Base-by-base conservation (phyloP, 2,888 invertebrate genomes). In the Ornithoptera priamus region DNA sequence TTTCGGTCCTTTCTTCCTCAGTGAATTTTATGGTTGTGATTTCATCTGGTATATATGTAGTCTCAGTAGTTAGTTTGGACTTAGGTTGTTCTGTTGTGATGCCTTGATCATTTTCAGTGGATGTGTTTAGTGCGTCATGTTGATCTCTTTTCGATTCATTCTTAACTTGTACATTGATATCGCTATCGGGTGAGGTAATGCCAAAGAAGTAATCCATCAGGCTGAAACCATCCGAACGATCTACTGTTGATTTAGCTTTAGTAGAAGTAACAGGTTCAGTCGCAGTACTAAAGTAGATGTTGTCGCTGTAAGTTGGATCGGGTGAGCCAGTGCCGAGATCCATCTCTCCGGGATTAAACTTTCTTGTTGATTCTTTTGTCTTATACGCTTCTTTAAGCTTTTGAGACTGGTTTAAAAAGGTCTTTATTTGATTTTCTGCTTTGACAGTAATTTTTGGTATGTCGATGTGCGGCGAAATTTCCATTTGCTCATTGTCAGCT, bases 151-250 rank as follows among this genome's bases (percentile, higher is more conserved):
- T 67, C 73, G 70, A 71, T 66, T 69, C 67, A 22, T 67, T 70
- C 39, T 59, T 62, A 65, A 30, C 78, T 75, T 58, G 76, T 74
- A 71, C 71, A 50, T 72, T 61, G 20, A 70, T 73, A 24, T 66
- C 81, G 30, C 80, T 78, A 61, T 84, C 87, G 39, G 85, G 78
- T 15, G 87, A 78, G 18, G 89, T 86, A 2, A 84, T 75, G 75
- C 93, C 91, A 70, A 92, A 91, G 17, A 92, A 78, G 71, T 90
- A 91, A 71, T 89, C 88, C 88, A 91, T 90, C 20, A 92, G 81
- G 70, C 86, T 92, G 68, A 88, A 89, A 18, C 83, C 83, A 67
- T 88, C 87, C 15, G 85, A 80, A 75, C 84, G 81, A 57, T 88
- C 84, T 6, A 83, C 78, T n/a, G 78, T 72, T 4, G 75, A 77